These are phyloP conservation scores for Trichomycterus rosablanca DNA, from an alignment of 2,113 vertebrate species.

Conservation along the genomic window DNA sequence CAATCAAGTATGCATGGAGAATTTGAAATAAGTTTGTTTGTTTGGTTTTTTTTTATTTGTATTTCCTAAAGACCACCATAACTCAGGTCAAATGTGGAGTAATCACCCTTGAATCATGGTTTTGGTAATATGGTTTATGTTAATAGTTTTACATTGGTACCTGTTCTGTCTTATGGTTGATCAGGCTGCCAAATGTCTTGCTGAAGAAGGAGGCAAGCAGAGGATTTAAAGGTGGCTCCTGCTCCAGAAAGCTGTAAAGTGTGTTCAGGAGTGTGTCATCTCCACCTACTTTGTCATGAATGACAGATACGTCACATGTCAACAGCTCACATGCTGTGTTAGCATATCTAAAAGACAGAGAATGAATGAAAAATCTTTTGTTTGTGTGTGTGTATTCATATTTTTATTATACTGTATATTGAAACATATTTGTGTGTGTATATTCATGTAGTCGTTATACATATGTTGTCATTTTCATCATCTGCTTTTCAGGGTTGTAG, in stretches of 20 bases:
- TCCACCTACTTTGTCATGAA: constrained; percentile 86
- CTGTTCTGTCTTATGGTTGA: constrained; percentile 90
- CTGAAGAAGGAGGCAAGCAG: constrained; percentile 97
- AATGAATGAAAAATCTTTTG: neutral
- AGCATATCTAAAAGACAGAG: constrained; percentile 71
- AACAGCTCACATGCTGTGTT: constrained; percentile 94
- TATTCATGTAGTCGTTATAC: too few species aligned
- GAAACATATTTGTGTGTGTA: too few species aligned
- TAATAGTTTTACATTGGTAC: constrained; percentile 55
- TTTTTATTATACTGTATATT: neutral
- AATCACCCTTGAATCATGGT: too few species aligned
- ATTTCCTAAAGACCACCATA: too few species aligned
- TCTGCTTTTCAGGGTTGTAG: too few species aligned
- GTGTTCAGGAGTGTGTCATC: constrained; percentile 81
- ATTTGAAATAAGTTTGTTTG: too few species aligned
- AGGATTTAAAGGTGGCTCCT: constrained; percentile 85
- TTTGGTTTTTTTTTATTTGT: too few species aligned
- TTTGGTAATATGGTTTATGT: neutral
- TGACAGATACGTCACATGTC: constrained; percentile 88
- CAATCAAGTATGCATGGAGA: too few species aligned
- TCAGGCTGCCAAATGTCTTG: constrained; percentile 92
- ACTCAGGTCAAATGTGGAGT: too few species aligned
- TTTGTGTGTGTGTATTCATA: neutral
- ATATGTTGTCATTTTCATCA: too few species aligned
- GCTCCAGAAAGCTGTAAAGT: constrained; percentile 86